Conservation (phyloP, 2,888 invertebrate genomes). For the Bruchidius siliquastri region DNA sequence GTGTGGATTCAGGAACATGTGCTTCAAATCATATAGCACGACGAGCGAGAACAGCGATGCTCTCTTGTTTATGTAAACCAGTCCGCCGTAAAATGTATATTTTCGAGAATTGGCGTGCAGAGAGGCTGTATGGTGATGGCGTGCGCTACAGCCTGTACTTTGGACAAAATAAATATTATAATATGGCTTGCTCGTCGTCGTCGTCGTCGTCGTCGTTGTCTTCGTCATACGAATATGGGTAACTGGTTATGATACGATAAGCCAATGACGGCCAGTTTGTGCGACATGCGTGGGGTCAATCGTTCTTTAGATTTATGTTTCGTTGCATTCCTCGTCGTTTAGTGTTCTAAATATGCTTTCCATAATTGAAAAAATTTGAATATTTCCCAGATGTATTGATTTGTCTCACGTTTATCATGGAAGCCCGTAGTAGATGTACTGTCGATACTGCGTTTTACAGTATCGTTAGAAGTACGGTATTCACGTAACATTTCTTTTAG, state of each 20-base stretch:
- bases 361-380: neutral
- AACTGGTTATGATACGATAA: neutral
- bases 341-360: neutral
- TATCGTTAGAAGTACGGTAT: no score
- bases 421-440: no score
- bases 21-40: conserved; percentile 41
- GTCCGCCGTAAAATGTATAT: conserved; percentile 35
- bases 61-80: conserved; percentile 37
- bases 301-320: neutral
- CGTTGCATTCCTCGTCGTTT: neutral
- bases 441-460: no score
- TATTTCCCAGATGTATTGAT: no score
- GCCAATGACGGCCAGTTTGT: neutral
- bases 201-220: neutral
- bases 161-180: neutral
- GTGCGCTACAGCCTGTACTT: neutral
- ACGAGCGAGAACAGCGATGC: conserved; percentile 33
- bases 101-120: conserved; percentile 27
- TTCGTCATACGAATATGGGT: neutral
- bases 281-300: neutral
- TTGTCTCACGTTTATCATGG: no score
- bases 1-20: conserved; percentile 29
- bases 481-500: no score
- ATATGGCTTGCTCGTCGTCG: neutral
- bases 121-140: conserved; percentile 8